Evolutionary conservation across 2,113 vertebrate species (phyloP).

Genomic region (Toxostoma redivivum): DNA sequence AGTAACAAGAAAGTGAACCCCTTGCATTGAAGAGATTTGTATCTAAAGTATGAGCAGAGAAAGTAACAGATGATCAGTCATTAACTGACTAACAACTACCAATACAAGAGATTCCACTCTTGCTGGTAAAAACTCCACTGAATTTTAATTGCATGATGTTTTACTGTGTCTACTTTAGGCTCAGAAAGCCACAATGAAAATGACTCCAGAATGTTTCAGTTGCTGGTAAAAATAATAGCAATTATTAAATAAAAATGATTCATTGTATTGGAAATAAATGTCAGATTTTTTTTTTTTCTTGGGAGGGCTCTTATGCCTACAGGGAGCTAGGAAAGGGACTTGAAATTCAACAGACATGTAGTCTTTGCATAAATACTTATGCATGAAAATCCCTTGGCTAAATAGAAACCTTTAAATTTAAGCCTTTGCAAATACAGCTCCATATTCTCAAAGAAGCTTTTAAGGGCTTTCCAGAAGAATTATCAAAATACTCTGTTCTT

Average conservation of each 20-base stretch:
- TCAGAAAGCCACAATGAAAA: neutral
- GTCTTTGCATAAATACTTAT: slow-evolving; percentile 11
- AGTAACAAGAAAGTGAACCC: neutral
- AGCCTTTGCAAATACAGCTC: slow-evolving; percentile 15
- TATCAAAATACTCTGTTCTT: neutral
- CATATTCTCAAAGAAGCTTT: slow-evolving; percentile 7
- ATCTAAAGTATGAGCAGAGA: neutral
- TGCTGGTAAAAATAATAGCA: neutral
- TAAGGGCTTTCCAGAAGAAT: slow-evolving; percentile 19
- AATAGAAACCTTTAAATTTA: slow-evolving; percentile 19
- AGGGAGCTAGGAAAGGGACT: neutral
- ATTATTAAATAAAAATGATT: slow-evolving; percentile 7
- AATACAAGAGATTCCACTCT: neutral
- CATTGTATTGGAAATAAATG: neutral
- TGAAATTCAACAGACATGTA: neutral
- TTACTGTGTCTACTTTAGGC: neutral
- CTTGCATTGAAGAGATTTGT: neutral
- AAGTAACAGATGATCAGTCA: neutral
- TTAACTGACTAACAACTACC: neutral
- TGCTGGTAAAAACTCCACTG: neutral
- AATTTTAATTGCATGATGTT: neutral
- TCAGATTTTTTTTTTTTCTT: neutral
- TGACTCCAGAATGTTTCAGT: neutral
- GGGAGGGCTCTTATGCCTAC: neutral
- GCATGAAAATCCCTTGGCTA: neutral